phyloP scores from a whole-genome alignment of 2,888 invertebrate genomes.

The Saturnia pavonia region DNA sequence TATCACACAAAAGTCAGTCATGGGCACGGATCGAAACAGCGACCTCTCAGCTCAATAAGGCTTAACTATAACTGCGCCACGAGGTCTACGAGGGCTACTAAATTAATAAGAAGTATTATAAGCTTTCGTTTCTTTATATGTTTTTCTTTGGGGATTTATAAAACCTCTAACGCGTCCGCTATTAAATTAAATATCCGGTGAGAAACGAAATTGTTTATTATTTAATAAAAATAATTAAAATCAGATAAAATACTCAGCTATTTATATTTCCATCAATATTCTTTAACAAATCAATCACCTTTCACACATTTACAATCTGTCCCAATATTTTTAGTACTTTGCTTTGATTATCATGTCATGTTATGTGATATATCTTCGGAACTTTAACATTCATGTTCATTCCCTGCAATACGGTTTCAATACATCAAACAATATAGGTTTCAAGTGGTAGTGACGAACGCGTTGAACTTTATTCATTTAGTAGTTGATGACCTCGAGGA shows the following conservation, averaged over 20 bases:
- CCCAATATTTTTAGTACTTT: not conserved
- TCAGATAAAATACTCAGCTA: no score
- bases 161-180: not conserved
- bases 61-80: no score
- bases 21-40: no score
- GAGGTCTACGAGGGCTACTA: no score
- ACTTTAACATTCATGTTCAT: not conserved
- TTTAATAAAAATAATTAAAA: no score
- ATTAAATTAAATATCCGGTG: not conserved
- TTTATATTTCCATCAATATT: not conserved
- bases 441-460: no score
- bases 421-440: not conserved
- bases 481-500: no score
- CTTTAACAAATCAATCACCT: not conserved
- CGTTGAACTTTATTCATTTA: no score
- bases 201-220: not conserved
- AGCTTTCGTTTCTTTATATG: not conserved
- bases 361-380: not conserved
- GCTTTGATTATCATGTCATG: not conserved
- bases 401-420: not conserved
- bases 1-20: no score
- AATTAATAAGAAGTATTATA: no score
- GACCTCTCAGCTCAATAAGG: no score
- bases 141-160: not conserved
- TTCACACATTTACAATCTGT: not conserved